Conservation (phyloP, 2,888 invertebrate genomes). For the Antheraea assamensis region DNA sequence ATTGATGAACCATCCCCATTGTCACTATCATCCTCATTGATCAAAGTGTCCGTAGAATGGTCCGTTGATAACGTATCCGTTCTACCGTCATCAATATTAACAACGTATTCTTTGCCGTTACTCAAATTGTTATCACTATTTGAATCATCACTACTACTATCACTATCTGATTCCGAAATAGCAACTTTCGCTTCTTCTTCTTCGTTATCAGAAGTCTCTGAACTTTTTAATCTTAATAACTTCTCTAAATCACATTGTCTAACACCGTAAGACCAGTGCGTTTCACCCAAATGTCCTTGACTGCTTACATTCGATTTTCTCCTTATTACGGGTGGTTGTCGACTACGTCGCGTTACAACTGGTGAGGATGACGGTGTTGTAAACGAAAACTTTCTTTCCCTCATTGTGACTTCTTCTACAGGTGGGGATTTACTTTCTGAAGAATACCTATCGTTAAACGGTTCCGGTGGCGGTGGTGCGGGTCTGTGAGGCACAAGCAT, state of each 20-base stretch:
- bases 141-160: slow-evolving; percentile 57
- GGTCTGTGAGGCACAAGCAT: slow-evolving; percentile 65
- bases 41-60: slow-evolving; percentile 75
- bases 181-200: slow-evolving; percentile 58
- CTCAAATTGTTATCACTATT: slow-evolving; percentile 60
- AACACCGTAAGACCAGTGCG: slow-evolving; percentile 77
- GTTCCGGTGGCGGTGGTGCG: slow-evolving; percentile 74
- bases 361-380: slow-evolving; percentile 69
- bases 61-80: slow-evolving; percentile 70
- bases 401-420: slow-evolving; percentile 43
- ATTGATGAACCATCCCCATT: slow-evolving; percentile 63
- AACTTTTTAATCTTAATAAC: slow-evolving; percentile 68
- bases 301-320: slow-evolving; percentile 65
- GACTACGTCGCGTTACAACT: slow-evolving; percentile 58
- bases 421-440: slow-evolving; percentile 57
- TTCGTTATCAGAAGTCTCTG: slow-evolving; percentile 69
- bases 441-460: slow-evolving; percentile 61
- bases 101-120: slow-evolving; percentile 60
- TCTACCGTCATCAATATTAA: slow-evolving; percentile 66
- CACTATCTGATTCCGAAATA: slow-evolving; percentile 37
- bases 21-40: slow-evolving; percentile 72
- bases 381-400: slow-evolving; percentile 63
- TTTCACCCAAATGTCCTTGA: slow-evolving; percentile 60
- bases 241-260: slow-evolving; percentile 75
- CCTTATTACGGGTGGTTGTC: slow-evolving; percentile 74